phyloP scores from a whole-genome alignment of 2,113 vertebrate species.

The Mesocricetus auratus region DNA sequence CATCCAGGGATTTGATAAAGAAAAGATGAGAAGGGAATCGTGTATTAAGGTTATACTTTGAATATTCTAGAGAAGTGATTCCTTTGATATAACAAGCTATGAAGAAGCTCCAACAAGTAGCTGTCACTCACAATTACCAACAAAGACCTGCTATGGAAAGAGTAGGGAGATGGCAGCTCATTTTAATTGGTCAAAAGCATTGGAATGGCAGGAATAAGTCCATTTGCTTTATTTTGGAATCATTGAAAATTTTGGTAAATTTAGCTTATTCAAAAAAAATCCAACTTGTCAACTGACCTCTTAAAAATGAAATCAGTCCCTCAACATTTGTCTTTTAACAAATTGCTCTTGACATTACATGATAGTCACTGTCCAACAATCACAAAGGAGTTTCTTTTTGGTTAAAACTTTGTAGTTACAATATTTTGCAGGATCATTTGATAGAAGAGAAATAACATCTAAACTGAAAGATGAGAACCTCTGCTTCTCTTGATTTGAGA shows the following conservation, averaged over 20 bases:
- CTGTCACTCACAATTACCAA: not conserved
- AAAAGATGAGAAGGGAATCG: not conserved
- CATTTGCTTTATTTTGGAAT: not conserved
- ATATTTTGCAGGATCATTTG: not conserved
- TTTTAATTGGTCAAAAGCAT: conserved; percentile 39
- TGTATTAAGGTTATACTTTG: not conserved
- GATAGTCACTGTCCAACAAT: not conserved
- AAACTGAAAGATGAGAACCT: not conserved
- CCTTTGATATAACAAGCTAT: not conserved
- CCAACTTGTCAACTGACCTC: not conserved
- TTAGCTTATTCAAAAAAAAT: conserved; percentile 4
- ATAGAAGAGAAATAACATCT: not conserved
- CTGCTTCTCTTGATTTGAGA: not conserved
- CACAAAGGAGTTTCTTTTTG: not conserved
- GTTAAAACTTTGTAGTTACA: not conserved
- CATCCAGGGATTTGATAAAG: not conserved
- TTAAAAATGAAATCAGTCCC: not conserved
- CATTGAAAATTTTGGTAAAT: not conserved
- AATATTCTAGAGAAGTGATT: not conserved
- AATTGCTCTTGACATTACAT: not conserved
- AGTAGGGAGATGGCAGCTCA: not conserved
- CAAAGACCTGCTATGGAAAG: not conserved
- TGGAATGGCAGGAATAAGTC: not conserved
- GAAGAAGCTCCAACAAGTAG: not conserved
- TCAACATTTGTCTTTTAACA: not conserved